phyloP scores from a whole-genome alignment of 2,797 vertebrate genomes.

The Babyrousa celebensis region DNA sequence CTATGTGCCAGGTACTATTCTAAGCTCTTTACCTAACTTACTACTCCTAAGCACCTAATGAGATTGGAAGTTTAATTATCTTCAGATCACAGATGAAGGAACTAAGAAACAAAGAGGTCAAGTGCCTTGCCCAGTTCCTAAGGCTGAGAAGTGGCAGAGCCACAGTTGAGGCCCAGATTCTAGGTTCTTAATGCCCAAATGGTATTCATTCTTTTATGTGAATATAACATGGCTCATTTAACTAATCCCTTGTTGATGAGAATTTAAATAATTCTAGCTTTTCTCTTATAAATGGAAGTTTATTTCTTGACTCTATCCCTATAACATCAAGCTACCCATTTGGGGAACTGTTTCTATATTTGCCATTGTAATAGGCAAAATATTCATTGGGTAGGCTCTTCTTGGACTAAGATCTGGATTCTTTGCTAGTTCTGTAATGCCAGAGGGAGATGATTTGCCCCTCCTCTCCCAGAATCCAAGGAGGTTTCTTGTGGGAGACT shows the following conservation, averaged over 20 bases:
- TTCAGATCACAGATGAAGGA: constrained; percentile 8
- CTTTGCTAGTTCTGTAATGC: background rate
- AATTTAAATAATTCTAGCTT: constrained; percentile 6
- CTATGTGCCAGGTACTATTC: background rate
- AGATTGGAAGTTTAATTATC: background rate
- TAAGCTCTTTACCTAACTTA: constrained; percentile 12
- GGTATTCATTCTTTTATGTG: background rate
- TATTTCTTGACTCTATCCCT: background rate
- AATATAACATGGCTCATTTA: background rate
- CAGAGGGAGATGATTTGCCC: background rate
- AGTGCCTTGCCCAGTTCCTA: background rate
- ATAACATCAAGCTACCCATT: background rate
- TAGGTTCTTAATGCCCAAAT: constrained; percentile 6
- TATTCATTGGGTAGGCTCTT: background rate
- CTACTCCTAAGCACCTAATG: background rate
- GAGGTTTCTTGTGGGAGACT: constrained; percentile 22
- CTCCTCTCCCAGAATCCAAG: background rate
- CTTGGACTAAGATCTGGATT: background rate
- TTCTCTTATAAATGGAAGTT: constrained; percentile 34
- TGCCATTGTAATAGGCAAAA: background rate
- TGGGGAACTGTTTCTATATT: background rate
- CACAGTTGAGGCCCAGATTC: background rate
- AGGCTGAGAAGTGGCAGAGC: background rate
- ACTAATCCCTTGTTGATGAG: background rate
- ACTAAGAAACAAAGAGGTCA: constrained; percentile 28